A percentile compares a stretch with the other conserved stretches of the same genome.
phyloP scores from a whole-genome alignment of 2,888 invertebrate genomes.

The Brachyptera putata region DNA sequence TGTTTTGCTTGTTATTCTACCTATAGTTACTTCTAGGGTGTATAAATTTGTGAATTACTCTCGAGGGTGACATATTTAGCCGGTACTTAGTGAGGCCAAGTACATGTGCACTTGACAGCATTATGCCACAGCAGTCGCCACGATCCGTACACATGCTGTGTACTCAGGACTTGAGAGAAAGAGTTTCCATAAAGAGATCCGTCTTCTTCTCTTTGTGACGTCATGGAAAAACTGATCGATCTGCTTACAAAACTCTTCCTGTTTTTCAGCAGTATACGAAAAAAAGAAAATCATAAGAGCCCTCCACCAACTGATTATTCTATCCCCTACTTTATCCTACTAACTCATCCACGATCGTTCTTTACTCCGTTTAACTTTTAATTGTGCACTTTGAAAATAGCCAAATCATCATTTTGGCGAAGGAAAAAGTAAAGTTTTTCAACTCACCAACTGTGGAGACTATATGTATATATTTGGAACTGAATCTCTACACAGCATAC shows the following conservation, averaged over 20 bases:
- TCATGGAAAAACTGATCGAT: background rate
- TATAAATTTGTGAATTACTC: too few relatives aligned
- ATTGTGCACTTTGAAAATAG: slow-evolving; percentile 34
- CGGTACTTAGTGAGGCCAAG: slow-evolving; percentile 7
- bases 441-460: slow-evolving; percentile 23
- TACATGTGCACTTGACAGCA: background rate
- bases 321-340: slow-evolving; percentile 19
- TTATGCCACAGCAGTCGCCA: too few relatives aligned
- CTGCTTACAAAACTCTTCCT: background rate
- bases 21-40: too few relatives aligned
- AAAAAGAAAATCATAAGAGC: background rate
- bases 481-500: background rate
- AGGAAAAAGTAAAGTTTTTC: slow-evolving; percentile 29
- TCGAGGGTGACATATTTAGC: slow-evolving; percentile 12
- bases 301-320: slow-evolving; percentile 8
- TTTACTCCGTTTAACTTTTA: slow-evolving; percentile 32
- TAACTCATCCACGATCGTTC: slow-evolving; percentile 20
- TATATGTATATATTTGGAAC: background rate
- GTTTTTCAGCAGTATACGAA: background rate
- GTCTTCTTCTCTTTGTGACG: background rate
- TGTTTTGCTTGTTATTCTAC: too few relatives aligned
- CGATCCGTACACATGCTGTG: background rate
- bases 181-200: background rate
- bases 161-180: slow-evolving; percentile 3
- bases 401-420: slow-evolving; percentile 32